A percentile compares a stretch with the other conserved stretches of the same genome.
Conservation (phyloP, 2,888 invertebrate species). For the Crematogaster levior region DNA sequence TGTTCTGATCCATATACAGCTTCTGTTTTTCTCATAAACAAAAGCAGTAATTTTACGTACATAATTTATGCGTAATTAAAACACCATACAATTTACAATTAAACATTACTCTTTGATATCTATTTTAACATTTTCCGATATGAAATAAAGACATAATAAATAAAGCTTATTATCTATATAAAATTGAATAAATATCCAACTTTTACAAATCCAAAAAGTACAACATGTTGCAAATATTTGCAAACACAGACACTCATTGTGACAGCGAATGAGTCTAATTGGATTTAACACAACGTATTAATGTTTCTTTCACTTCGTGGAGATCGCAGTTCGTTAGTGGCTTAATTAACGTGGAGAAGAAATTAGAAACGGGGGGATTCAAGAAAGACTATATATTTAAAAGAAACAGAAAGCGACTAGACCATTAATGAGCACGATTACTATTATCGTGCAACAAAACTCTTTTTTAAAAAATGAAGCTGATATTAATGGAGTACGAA, state of each 20-base stretch:
- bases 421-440: slow-evolving; percentile 4
- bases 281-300: background rate
- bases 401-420: slow-evolving; percentile 4
- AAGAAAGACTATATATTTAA: background rate
- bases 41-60: background rate
- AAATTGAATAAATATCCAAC: background rate
- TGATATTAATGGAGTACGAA: background rate
- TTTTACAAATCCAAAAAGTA: background rate
- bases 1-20: slow-evolving; percentile 10
- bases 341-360: slow-evolving; percentile 14
- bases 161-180: background rate
- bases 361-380: slow-evolving; percentile 7
- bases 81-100: background rate
- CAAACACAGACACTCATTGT: background rate
- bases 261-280: background rate
- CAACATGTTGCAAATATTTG: background rate
- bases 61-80: background rate
- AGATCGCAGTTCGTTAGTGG: background rate
- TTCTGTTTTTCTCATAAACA: slow-evolving; percentile 45
- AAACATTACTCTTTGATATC: background rate
- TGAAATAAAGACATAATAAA: background rate
- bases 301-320: slow-evolving; percentile 14
- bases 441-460: background rate
- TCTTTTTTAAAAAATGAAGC: background rate
- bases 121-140: background rate